These are phyloP conservation scores for Peromyscus californicus DNA, from an alignment of 2,113 vertebrate species.

Conservation along the genomic window DNA sequence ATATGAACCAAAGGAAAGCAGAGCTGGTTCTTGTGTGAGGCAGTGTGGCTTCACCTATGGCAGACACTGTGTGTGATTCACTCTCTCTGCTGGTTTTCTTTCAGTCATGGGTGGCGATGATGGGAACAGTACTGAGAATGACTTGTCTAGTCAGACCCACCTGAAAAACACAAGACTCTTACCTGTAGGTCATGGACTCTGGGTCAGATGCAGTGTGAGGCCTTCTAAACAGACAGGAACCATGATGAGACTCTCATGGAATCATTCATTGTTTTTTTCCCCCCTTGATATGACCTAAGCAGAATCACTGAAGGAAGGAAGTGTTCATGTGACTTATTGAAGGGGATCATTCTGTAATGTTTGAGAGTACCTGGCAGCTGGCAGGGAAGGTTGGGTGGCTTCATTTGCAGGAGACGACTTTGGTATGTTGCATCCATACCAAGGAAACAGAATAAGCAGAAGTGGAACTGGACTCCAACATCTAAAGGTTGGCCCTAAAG, in stretches of 20 bases:
- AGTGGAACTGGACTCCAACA: background rate
- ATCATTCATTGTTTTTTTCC: too few relatives aligned
- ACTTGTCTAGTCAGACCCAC: too few relatives aligned
- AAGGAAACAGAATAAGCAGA: background rate
- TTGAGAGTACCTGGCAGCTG: background rate
- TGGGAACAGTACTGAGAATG: too few relatives aligned
- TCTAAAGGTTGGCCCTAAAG: too few relatives aligned
- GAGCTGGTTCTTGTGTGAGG: background rate
- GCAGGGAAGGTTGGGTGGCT: background rate
- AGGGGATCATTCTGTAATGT: background rate
- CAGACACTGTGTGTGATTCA: background rate
- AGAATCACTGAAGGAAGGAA: background rate
- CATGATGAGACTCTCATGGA: too few relatives aligned
- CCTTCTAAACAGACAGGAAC: background rate
- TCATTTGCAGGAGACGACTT: background rate
- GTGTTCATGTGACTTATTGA: too few relatives aligned
- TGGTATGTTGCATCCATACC: background rate
- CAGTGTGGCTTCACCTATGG: background rate
- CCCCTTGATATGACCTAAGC: too few relatives aligned
- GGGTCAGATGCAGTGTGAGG: too few relatives aligned
- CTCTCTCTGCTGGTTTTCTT: background rate
- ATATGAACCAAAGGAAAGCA: background rate
- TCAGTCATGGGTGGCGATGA: background rate
- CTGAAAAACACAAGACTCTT: too few relatives aligned
- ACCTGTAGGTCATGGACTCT: too few relatives aligned